Evolutionary conservation across 2,113 vertebrate species (phyloP).

Genomic region (Lanius ludovicianus): DNA sequence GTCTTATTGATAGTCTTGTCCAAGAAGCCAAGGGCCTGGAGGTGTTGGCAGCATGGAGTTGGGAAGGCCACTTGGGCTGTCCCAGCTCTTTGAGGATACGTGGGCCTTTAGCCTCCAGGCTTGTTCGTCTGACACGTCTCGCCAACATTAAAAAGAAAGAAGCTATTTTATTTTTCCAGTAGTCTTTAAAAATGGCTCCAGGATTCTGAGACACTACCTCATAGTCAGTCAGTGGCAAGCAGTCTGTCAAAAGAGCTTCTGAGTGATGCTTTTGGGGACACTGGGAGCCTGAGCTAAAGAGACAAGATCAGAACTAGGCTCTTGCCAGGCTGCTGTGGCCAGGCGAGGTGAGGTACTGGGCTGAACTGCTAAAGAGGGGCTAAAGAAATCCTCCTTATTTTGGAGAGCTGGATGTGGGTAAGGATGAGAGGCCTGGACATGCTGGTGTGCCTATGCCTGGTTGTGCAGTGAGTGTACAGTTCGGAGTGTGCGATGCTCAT

Average conservation of each 20-base stretch:
- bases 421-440: not conserved
- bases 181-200: constrained; percentile 80
- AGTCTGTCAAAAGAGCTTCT: constrained; percentile 76
- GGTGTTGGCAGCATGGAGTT: constrained; percentile 6
- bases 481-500: fast-evolving
- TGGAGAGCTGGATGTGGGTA: not conserved
- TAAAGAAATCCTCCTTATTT: constrained; percentile 27
- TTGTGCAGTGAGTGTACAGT: not conserved
- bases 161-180: constrained; percentile 67
- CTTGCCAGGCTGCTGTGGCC: constrained; percentile 49
- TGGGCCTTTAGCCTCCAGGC: constrained; percentile 61
- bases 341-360: constrained; percentile 11
- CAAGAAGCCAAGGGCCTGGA: constrained; percentile 19
- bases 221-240: constrained; percentile 75
- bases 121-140: constrained; percentile 40
- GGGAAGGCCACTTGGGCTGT: constrained; percentile 46
- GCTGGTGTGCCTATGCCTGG: fast-evolving
- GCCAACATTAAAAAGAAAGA: constrained; percentile 61
- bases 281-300: constrained; percentile 58
- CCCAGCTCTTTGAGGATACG: constrained; percentile 27
- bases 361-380: not conserved
- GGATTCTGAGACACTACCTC: constrained; percentile 83
- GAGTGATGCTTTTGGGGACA: constrained; percentile 67
- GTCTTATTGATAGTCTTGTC: constrained; percentile 4
- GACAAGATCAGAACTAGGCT: not conserved